Percentiles rank a stretch among this genome's conserved stretches.
Conservation (phyloP, 37 sponge, comb jelly and placozoan genomes). For the Ephydatia muelleri region DNA sequence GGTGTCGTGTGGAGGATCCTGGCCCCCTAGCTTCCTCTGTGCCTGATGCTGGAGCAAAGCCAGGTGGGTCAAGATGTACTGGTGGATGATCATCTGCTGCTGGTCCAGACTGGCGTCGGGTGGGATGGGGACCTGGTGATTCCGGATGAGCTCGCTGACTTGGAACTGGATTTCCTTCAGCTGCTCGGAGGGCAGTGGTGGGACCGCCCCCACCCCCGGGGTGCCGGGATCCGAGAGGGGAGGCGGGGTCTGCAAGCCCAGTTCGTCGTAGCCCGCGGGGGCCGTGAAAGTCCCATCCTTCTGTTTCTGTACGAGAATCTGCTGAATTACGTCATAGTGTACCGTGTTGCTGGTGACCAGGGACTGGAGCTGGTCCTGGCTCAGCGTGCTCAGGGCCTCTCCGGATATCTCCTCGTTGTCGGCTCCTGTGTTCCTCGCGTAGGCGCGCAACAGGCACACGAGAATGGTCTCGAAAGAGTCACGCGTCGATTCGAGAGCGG, state of each 20-base stretch:
- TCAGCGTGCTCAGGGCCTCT: slow-evolving; percentile 61
- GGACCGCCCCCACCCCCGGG: not conserved
- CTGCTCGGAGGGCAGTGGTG: slow-evolving; percentile 48
- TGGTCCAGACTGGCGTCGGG: slow-evolving; percentile 40
- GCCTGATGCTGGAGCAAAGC: slow-evolving; percentile 24
- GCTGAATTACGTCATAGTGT: slow-evolving; percentile 74
- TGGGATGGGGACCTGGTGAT: slow-evolving; percentile 40
- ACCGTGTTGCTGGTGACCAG: slow-evolving; percentile 72
- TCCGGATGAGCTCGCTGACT: slow-evolving; percentile 30
- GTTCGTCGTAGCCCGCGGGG: slow-evolving; percentile 4
- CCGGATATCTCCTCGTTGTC: slow-evolving; percentile 33
- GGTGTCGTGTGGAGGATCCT: not conserved
- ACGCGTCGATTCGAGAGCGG: slow-evolving; percentile 21
- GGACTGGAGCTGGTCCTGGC: slow-evolving; percentile 54
- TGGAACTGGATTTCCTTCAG: slow-evolving; percentile 35
- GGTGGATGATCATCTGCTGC: slow-evolving; percentile 43
- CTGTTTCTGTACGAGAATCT: slow-evolving; percentile 49
- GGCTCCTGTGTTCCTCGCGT: slow-evolving; percentile 5
- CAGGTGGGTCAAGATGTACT: slow-evolving; percentile 38
- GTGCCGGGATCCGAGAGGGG: not conserved
- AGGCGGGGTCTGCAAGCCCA: not conserved
- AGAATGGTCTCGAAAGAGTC: slow-evolving; percentile 58
- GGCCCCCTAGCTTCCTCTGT: not conserved
- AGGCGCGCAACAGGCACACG: slow-evolving; percentile 25
- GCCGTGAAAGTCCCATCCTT: not conserved